These are phyloP conservation scores for Phymatocera aterrima DNA, from an alignment of 2,888 invertebrate species.

Conservation along the genomic window DNA sequence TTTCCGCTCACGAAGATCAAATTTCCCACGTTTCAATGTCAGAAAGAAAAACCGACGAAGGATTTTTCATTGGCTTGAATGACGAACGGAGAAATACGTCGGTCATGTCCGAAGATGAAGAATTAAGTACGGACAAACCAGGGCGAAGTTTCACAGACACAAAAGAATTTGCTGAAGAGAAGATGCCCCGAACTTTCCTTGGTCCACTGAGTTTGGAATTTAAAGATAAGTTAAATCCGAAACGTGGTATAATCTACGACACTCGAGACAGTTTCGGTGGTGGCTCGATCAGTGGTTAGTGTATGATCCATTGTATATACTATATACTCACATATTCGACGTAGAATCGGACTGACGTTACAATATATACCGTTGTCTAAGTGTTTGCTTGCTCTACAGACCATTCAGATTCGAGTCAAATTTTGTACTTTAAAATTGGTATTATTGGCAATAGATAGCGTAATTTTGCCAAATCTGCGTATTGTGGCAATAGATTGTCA, in stretches of 20 bases:
- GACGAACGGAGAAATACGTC: slow-evolving; percentile 17
- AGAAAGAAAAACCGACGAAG: slow-evolving; percentile 9
- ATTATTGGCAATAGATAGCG: too few relatives aligned
- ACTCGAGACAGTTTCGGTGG: slow-evolving; percentile 30
- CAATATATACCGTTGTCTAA: too few relatives aligned
- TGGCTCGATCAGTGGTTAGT: slow-evolving; percentile 36
- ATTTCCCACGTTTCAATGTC: neutral
- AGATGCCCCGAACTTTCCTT: slow-evolving; percentile 56
- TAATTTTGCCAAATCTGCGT: too few relatives aligned
- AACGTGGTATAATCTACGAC: slow-evolving; percentile 44
- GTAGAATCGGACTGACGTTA: too few relatives aligned
- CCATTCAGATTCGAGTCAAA: too few relatives aligned
- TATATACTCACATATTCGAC: neutral
- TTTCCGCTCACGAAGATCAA: neutral
- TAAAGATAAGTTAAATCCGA: slow-evolving; percentile 52
- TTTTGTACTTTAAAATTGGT: too few relatives aligned
- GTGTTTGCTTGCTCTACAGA: too few relatives aligned
- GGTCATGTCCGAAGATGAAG: slow-evolving; percentile 48
- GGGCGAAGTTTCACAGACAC: neutral
- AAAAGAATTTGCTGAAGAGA: slow-evolving; percentile 51
- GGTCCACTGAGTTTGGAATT: slow-evolving; percentile 48
- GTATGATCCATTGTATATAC: neutral
- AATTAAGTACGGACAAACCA: neutral
- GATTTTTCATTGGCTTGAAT: neutral
- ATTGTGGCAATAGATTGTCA: too few relatives aligned